Conservation (phyloP, 2,113 vertebrate species). For the Cinclus cinclus region DNA sequence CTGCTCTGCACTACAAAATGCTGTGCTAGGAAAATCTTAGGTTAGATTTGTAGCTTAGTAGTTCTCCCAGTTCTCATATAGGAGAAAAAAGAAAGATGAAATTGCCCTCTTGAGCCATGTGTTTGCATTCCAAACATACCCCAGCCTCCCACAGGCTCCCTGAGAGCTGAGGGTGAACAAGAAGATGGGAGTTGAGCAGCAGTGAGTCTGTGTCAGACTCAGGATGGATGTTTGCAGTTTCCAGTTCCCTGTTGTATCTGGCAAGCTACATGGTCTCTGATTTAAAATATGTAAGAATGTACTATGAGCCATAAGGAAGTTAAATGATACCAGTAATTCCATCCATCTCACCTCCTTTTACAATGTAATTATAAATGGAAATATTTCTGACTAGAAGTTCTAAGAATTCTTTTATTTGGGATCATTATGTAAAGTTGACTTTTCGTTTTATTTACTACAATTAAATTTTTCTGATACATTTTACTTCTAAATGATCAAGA, state of each 20-base stretch:
- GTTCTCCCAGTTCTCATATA: neutral
- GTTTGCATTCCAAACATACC: conserved; percentile 24
- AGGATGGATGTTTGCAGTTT: neutral
- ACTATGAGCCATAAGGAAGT: neutral
- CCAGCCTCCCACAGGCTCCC: neutral
- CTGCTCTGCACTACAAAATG: neutral
- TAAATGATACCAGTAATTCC: neutral
- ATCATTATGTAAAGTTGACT: neutral
- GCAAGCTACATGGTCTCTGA: neutral
- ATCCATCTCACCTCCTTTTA: neutral
- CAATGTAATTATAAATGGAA: neutral
- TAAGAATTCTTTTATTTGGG: neutral
- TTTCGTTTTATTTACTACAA: neutral
- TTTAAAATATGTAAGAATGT: neutral
- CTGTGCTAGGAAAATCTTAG: neutral
- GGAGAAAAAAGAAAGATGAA: neutral
- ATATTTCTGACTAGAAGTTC: neutral
- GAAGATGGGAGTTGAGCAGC: neutral
- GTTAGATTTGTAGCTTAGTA: neutral
- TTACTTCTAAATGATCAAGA: neutral
- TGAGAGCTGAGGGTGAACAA: neutral
- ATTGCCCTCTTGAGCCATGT: neutral
- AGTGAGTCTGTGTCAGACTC: neutral
- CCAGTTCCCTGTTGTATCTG: neutral
- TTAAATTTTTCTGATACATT: neutral